A percentile compares a stretch with the other conserved stretches of the same genome.
phyloP scores from a whole-genome alignment of 2,797 vertebrate genomes.

The Periparus ater region DNA sequence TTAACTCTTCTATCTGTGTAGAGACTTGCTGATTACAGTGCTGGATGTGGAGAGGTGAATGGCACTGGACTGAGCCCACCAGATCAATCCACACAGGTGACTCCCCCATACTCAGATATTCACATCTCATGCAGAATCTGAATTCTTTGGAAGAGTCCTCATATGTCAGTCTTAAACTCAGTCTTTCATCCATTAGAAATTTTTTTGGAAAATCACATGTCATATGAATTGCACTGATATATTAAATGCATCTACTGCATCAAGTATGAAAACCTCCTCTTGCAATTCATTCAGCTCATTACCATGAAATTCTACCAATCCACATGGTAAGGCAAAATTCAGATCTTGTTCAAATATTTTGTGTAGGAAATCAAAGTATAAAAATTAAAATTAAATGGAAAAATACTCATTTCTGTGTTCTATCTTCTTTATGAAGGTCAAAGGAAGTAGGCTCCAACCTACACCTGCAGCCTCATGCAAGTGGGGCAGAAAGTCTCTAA shows the following conservation, averaged over 20 bases:
- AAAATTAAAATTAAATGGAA: neutral
- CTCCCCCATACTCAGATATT: neutral
- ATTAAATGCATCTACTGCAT: neutral
- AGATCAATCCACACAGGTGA: neutral
- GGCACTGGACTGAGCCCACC: neutral
- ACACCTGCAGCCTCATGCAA: neutral
- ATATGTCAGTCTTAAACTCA: neutral
- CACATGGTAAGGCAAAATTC: neutral
- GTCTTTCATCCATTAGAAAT: neutral
- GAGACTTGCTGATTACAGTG: neutral
- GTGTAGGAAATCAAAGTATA: neutral
- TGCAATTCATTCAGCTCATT: neutral
- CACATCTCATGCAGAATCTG: neutral
- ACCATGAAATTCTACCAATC: neutral
- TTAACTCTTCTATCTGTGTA: neutral
- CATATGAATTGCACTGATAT: neutral
- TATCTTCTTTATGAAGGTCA: neutral
- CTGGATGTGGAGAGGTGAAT: neutral
- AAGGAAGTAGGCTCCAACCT: neutral
- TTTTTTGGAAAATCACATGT: neutral
- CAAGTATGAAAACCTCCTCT: neutral
- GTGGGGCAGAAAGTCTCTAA: neutral
- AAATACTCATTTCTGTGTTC: neutral
- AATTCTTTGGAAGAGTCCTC: neutral
- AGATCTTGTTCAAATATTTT: neutral